These are phyloP conservation scores for Leucoma salicis DNA, from an alignment of 2,888 invertebrate genomes.

Conservation along the genomic window DNA sequence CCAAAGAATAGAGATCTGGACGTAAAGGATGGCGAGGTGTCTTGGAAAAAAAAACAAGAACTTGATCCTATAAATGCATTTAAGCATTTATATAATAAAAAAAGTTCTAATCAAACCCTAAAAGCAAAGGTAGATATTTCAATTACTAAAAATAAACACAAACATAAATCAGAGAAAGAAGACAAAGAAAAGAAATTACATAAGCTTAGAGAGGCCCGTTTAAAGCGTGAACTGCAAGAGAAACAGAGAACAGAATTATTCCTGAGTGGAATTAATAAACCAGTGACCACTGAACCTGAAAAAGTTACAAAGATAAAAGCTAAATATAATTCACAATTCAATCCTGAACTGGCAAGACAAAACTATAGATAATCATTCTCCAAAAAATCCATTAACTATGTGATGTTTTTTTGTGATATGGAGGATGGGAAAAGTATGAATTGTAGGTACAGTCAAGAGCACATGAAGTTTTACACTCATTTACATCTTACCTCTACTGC, in stretches of 20 bases:
- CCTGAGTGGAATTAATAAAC: slow-evolving; percentile 84
- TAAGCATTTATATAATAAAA: slow-evolving; percentile 62
- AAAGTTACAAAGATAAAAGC: slow-evolving; percentile 78
- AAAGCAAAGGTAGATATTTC: slow-evolving; percentile 2
- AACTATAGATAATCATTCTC: slow-evolving; percentile 84
- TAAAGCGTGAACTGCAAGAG: slow-evolving; percentile 92
- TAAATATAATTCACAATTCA: slow-evolving; percentile 98
- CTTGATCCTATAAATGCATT: slow-evolving; percentile 90
- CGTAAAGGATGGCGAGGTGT: slow-evolving; percentile 82
- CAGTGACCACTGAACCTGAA: slow-evolving; percentile 24
- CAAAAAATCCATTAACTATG: too few relatives aligned
- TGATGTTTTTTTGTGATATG: too few relatives aligned
- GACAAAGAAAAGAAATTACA: slow-evolving; percentile 77
- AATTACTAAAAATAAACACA: slow-evolving; percentile 37
- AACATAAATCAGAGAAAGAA: slow-evolving; percentile 37
- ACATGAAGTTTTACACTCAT: too few relatives aligned
- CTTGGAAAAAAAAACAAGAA: slow-evolving; percentile 84
- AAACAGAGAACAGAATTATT: slow-evolving; percentile 86
- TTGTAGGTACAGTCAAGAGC: too few relatives aligned
- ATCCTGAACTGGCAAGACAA: slow-evolving; percentile 94
- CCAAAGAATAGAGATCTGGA: slow-evolving; percentile 52
- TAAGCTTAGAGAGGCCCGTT: slow-evolving; percentile 87
- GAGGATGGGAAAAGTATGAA: too few relatives aligned
- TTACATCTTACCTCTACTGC: too few relatives aligned
- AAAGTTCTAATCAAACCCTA: neutral